A percentile compares a stretch with the other conserved stretches of the same genome.
Evolutionary conservation across 2,113 vertebrate genomes (phyloP).

Genomic region (Passer montanus): DNA sequence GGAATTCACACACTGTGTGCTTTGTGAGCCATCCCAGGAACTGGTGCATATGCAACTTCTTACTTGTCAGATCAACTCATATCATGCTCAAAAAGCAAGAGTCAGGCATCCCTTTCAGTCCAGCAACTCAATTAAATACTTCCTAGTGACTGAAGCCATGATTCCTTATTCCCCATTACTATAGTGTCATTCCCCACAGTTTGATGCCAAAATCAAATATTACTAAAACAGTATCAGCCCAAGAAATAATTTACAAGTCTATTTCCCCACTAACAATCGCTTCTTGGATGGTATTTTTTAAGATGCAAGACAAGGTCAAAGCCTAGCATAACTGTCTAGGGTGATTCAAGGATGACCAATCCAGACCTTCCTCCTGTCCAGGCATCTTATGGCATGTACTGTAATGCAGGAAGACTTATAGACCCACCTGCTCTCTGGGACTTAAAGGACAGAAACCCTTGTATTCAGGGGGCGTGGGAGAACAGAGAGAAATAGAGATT

Average conservation of each 20-base stretch:
- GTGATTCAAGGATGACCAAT: neutral
- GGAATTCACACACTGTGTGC: neutral
- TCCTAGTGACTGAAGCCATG: neutral
- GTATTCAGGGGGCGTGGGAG: neutral
- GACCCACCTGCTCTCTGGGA: neutral
- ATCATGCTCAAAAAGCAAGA: neutral
- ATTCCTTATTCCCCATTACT: neutral
- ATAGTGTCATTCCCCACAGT: neutral
- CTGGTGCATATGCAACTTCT: neutral
- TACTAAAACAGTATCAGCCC: neutral
- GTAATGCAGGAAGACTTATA: neutral
- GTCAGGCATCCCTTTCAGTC: neutral
- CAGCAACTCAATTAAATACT: neutral
- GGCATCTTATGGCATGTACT: fast-evolving
- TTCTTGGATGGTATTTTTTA: neutral
- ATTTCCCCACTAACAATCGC: neutral
- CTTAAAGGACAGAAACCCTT: neutral
- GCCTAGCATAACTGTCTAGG: neutral
- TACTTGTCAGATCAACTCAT: neutral
- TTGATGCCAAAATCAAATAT: neutral
- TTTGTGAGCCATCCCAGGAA: neutral
- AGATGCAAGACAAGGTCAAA: neutral
- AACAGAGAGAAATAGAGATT: neutral
- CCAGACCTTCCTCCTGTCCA: neutral
- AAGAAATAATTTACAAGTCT: neutral